A percentile compares a stretch with the other conserved stretches of the same genome.
phyloP scores from a whole-genome alignment of 2,888 invertebrate genomes.

The Mythimna impura region DNA sequence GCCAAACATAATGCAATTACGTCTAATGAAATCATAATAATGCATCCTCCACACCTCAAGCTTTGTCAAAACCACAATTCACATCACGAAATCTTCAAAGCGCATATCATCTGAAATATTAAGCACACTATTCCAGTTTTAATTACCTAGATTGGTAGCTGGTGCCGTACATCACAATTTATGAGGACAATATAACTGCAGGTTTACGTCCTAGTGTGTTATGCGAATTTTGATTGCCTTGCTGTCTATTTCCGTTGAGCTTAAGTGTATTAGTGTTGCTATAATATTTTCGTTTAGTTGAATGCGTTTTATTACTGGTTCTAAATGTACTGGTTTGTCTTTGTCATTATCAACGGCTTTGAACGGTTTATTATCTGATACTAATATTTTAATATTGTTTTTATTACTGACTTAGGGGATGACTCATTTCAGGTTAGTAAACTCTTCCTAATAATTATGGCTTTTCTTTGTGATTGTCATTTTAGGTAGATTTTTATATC shows the following conservation, averaged over 20 bases:
- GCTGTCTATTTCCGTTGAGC: constrained; percentile 39
- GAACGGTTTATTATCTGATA: constrained; percentile 19
- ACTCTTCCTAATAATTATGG: background rate
- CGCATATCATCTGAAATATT: constrained; percentile 50
- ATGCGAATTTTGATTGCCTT: constrained; percentile 63
- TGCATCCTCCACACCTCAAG: background rate
- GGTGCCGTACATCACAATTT: constrained; percentile 63
- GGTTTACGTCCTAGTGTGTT: constrained; percentile 63
- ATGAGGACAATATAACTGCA: constrained; percentile 70
- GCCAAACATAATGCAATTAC: background rate
- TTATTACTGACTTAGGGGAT: constrained; percentile 7
- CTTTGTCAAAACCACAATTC: constrained; percentile 28
- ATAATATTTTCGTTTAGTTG: constrained; percentile 38
- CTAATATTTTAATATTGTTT: constrained; percentile 20
- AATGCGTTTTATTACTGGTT: constrained; percentile 34
- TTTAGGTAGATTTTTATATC: no score
- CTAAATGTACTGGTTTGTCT: background rate
- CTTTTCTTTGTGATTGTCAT: background rate
- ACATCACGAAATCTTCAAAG: constrained; percentile 45
- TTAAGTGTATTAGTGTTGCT: constrained; percentile 42
- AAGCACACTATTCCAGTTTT: constrained; percentile 66
- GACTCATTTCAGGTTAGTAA: background rate
- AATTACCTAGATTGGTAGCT: constrained; percentile 71
- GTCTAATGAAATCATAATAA: background rate
- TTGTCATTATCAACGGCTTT: constrained; percentile 22